Evolutionary conservation across 2,888 invertebrate species (phyloP).

Genomic region (Atethmia centrago): DNA sequence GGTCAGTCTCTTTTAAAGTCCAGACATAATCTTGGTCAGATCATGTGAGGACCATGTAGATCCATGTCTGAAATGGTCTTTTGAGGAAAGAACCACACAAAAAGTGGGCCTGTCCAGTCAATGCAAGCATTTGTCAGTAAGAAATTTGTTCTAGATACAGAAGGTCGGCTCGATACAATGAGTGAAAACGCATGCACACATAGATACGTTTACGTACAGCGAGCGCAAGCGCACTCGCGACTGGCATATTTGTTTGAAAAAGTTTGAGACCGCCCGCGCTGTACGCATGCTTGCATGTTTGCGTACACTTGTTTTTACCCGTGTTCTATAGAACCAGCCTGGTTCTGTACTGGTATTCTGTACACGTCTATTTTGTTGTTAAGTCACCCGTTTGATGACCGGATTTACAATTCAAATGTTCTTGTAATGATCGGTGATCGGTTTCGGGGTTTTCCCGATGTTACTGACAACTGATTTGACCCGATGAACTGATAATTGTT

Average conservation of each 20-base stretch:
- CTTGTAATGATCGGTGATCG: constrained; percentile 62
- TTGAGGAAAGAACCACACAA: too few species aligned
- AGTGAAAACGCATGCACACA: neutral
- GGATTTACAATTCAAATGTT: constrained; percentile 71
- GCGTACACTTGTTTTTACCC: neutral
- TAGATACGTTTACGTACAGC: too few species aligned
- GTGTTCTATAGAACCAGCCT: neutral
- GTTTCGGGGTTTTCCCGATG: constrained; percentile 21
- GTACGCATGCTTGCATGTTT: neutral
- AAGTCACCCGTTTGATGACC: constrained; percentile 57
- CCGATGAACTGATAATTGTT: constrained; percentile 25
- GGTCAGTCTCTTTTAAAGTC: too few species aligned
- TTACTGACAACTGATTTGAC: constrained; percentile 38
- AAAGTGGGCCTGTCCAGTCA: too few species aligned
- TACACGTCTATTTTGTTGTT: neutral
- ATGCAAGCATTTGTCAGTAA: too few species aligned
- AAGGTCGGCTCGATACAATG: neutral
- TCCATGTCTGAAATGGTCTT: too few species aligned
- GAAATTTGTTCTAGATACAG: neutral
- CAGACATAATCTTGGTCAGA: too few species aligned
- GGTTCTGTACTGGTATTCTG: too few species aligned
- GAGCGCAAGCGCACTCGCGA: too few species aligned
- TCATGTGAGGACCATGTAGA: too few species aligned
- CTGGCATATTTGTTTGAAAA: neutral
- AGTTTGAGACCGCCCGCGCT: too few species aligned